These are phyloP conservation scores for Chrysopilus asiliformis DNA, from an alignment of 2,888 invertebrate species.

Conservation along the genomic window DNA sequence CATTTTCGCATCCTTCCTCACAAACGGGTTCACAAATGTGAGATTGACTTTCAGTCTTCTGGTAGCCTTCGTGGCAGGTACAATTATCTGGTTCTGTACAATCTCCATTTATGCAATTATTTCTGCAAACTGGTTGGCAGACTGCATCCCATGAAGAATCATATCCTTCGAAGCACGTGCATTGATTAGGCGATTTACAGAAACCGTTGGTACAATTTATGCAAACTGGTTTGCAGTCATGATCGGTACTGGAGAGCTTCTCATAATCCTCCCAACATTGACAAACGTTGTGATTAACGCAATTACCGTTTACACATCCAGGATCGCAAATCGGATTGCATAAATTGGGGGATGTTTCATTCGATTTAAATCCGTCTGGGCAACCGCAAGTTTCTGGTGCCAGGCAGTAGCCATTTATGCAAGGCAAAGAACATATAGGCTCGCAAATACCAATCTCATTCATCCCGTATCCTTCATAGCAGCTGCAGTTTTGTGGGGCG, in stretches of 20 bases:
- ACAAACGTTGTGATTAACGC: slow-evolving; percentile 15
- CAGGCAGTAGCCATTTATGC: slow-evolving; percentile 28
- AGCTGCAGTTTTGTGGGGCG: slow-evolving; percentile 42
- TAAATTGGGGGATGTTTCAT: too few relatives aligned
- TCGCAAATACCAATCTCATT: slow-evolving; percentile 24
- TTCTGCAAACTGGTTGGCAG: slow-evolving; percentile 28
- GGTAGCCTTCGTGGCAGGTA: slow-evolving; percentile 22
- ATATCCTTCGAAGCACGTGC: slow-evolving; percentile 17
- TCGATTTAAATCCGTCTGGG: slow-evolving; percentile 21
- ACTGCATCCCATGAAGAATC: not conserved
- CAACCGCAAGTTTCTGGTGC: slow-evolving; percentile 33
- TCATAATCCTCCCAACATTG: slow-evolving; percentile 23
- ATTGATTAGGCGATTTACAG: slow-evolving; percentile 3
- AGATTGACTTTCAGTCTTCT: not conserved
- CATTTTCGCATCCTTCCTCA: slow-evolving; percentile 24
- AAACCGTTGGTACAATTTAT: slow-evolving; percentile 26
- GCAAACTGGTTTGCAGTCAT: slow-evolving; percentile 14
- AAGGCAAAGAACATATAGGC: slow-evolving; percentile 19
- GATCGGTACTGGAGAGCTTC: not conserved
- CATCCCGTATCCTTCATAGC: slow-evolving; percentile 15
- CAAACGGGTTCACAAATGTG: slow-evolving; percentile 24
- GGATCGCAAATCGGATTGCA: slow-evolving; percentile 29
- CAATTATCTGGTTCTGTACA: slow-evolving; percentile 2
- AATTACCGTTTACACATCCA: slow-evolving; percentile 25
- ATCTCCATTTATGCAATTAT: slow-evolving; percentile 8